Base-by-base conservation (phyloP, 2,888 invertebrate genomes). In the Scaptomyza caliginosa region DNA sequence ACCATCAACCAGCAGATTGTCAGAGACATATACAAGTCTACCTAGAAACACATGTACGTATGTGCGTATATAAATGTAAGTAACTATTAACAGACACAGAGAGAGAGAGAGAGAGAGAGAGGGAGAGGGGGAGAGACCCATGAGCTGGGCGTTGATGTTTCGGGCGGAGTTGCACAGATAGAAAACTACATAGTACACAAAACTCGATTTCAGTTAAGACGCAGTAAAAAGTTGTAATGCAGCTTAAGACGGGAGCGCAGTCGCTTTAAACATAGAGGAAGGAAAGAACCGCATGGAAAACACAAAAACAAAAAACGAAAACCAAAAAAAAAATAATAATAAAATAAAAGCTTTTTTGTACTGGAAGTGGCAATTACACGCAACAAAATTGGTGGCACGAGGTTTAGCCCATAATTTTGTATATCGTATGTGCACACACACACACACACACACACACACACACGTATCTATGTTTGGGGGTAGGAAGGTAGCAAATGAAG, bases 151-250 rank as follows among this genome's bases (percentile, higher is more conserved):
- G 74, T 82, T 87, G 87, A 84, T 86, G 86, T 70, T 77, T 82
- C 85, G 79, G 80, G 77, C 70, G 86, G 86, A 87, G 87, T 86
- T 84, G 82, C 72, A 70, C 76, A 85, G 70, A 86, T 84, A 75
- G 78, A 84, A 84, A 86, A 84, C 76, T 72, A 68, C 66, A 81
- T 58, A 56, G 69, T 60, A 58, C 55, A 86, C 66, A 74, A 88
- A 86, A 88, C 85, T 85, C 84, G 88, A 88, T 88, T 85, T 88
- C 87, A 88, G 87, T 88, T 86, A 86, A 86, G 85, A 86, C 85
- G 85, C 88, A 86, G 86, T 86, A 86, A 86, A 86, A 86, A 86
- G 86, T 84, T 75, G 85, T 86, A 87, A 87, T 87, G 88, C 84
- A 84, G 84, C 88, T 85, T 83, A 86, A 83, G 86, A 85, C 85